phyloP scores from a whole-genome alignment of 2,113 vertebrate species.

The Tringa solitaria region DNA sequence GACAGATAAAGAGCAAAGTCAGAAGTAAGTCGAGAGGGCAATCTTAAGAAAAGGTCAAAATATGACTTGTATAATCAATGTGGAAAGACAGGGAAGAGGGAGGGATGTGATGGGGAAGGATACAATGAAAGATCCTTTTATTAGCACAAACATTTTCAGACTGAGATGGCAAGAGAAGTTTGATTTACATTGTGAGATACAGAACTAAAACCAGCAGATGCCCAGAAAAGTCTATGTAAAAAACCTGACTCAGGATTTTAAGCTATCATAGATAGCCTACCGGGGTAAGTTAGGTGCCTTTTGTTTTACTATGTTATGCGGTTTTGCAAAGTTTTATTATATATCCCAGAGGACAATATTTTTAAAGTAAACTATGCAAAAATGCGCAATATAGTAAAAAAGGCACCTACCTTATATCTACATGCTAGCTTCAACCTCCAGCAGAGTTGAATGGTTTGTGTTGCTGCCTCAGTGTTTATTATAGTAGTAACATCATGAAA shows the following conservation, averaged over 20 bases:
- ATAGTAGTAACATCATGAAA: conserved; percentile 33
- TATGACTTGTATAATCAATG: not conserved
- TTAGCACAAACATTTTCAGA: not conserved
- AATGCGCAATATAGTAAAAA: conserved; percentile 67
- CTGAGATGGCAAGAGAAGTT: not conserved
- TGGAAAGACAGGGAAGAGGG: not conserved
- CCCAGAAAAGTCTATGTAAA: not conserved
- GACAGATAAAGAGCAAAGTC: not conserved
- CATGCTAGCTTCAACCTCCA: conserved; percentile 41
- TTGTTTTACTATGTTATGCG: conserved; percentile 68
- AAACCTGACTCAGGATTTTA: not conserved
- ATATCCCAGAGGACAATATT: conserved; percentile 54
- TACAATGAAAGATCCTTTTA: not conserved
- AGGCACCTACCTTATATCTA: conserved; percentile 57
- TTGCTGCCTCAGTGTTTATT: conserved; percentile 39
- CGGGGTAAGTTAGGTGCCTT: conserved; percentile 51
- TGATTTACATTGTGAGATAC: not conserved
- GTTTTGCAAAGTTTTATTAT: conserved; percentile 65
- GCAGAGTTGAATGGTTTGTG: conserved; percentile 14
- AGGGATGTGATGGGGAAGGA: not conserved
- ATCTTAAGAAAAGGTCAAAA: not conserved
- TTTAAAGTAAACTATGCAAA: conserved; percentile 66
- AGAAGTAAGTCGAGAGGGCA: not conserved
- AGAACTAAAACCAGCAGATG: not conserved
- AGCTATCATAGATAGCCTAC: not conserved